Evolutionary conservation across 2,797 vertebrate genomes (phyloP), one percentile per base, ranked within the genome.

Genomic region (Aselliscus stoliczkanus): DNA sequence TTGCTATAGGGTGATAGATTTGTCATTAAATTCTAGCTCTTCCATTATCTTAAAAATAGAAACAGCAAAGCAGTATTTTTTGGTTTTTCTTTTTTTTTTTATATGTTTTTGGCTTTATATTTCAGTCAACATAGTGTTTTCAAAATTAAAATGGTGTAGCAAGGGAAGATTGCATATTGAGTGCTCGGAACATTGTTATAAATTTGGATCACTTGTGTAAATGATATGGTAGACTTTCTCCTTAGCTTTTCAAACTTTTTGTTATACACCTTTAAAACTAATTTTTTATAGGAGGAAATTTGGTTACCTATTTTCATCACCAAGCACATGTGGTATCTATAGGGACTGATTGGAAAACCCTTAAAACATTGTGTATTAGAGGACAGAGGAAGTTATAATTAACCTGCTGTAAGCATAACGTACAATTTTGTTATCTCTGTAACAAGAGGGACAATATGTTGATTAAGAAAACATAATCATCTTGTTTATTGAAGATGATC

Each of bases 221-320:
- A 72, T 62, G 29, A 67, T 50, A 64, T 56, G 42, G n/a, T n/a
- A 84, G 58, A 50, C 42, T 88, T 81, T 87, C n/a, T 73, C 29
- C n/a, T 67, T 83, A 47, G 21, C 70, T 92, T 93, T 94, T 75
- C n/a, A 80, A 83, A 67, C 15, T 60, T 64, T 64, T 65, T 50
- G n/a, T 89, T 73, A 50, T 31, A 39, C 5, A 17, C 8, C 14
- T 86, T 72, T 81, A 84, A 62, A 69, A 76, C 10, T 81, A 25
- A 88, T 65, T 92, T 96, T 90, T 96, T 88, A 44, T 56, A 91
- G 65, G 47, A 75, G 52, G 44, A 94, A 76, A 95, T 93, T 86
- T 93, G 76, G 47, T 88, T n/a, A 54, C 20, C 15, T 91, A 5
- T 92, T 84, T 20, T 34, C 3, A 50, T 96, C 18, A 67, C 14